Base-by-base conservation (phyloP, 2,113 vertebrate species). In the Cisticola juncidis region DNA sequence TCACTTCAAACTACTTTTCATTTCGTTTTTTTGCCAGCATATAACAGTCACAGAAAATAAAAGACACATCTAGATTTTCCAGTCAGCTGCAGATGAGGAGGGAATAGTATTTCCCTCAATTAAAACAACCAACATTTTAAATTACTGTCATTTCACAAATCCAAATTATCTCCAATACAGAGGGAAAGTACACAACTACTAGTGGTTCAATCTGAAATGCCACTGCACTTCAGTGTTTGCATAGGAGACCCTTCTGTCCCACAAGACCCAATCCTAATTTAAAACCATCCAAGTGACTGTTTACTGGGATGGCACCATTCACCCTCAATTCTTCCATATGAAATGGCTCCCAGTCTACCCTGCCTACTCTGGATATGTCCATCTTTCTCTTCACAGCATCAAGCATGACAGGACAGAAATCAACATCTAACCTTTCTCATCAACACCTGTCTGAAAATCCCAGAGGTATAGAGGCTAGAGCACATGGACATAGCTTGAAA, bases 21-120 rank as follows among this genome's bases (percentile, higher is more conserved):
- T 62, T 92, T 90, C 45, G 20, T 82, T 72, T 33, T 50, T 21
- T 60, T 82, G 58, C 50, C 78, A 92, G 58, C 38, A 44, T 50
- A 80, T 45, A 92, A 61, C 50, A 84, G 60, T 74, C 53, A 89
- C 33, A 84, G 57, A 81, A 90, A 88, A 53, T 18, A 61, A 87
- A 69, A 93, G 84, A 79, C 38, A 40, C 2, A 2, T 88, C 51
- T 65, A 62, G 31, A 80, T 88, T 95, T 95, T 91, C 81, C 80
- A 91, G 83, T 62, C 48, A 79, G 65, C 57, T 81, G 53, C 36
- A 92, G 56, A 81, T 81, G 68, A 86, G n/a, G 69, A 36, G 10
- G 18, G 86, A 83, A 83, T 65, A 91, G 9, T 84, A 88, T 56
- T 94, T 78, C 51, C 19, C 48, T 26, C 64, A 81, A 56, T 72